Conservation (phyloP, 2,888 invertebrate genomes). For the Stratiomys singularior region DNA sequence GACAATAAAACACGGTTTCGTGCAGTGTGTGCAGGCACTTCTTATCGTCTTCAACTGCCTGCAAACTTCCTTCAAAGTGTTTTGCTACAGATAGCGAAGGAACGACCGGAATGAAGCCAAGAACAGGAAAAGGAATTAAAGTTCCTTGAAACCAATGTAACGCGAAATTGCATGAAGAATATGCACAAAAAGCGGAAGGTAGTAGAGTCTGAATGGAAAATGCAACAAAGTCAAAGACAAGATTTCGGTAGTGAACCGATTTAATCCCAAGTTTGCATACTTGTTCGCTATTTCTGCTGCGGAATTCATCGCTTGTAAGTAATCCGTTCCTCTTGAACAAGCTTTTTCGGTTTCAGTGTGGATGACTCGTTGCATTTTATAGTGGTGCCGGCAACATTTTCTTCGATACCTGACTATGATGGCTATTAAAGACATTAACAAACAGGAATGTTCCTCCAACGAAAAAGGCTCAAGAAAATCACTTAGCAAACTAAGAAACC, state of each 20-base stretch:
- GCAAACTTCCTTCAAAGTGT: slow-evolving; percentile 34
- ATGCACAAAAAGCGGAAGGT: slow-evolving; percentile 23
- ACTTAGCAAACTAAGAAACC: too few relatives aligned
- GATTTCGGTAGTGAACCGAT: slow-evolving; percentile 21
- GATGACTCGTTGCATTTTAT: too few relatives aligned
- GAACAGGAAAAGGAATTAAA: slow-evolving; percentile 31
- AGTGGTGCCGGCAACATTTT: too few relatives aligned
- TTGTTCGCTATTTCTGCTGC: slow-evolving; percentile 3
- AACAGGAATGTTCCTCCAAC: too few relatives aligned
- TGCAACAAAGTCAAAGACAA: slow-evolving; percentile 8
- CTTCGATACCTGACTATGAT: too few relatives aligned
- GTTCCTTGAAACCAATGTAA: slow-evolving; percentile 30
- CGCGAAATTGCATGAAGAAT: slow-evolving; percentile 29
- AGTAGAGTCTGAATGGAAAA: not conserved
- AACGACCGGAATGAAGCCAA: not conserved
- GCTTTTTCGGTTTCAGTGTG: not conserved
- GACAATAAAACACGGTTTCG: slow-evolving; percentile 8
- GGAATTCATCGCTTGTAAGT: not conserved
- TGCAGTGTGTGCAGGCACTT: not conserved
- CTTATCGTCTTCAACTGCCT: not conserved
- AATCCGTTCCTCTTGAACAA: not conserved
- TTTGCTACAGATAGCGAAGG: not conserved
- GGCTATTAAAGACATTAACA: too few relatives aligned
- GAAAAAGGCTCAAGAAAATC: too few relatives aligned
- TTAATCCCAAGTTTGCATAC: slow-evolving; percentile 39